Percentiles rank a stretch among this genome's conserved stretches.
These are phyloP conservation scores for Athalia circularis DNA, from an alignment of 2,888 invertebrate species.

Conservation along the genomic window DNA sequence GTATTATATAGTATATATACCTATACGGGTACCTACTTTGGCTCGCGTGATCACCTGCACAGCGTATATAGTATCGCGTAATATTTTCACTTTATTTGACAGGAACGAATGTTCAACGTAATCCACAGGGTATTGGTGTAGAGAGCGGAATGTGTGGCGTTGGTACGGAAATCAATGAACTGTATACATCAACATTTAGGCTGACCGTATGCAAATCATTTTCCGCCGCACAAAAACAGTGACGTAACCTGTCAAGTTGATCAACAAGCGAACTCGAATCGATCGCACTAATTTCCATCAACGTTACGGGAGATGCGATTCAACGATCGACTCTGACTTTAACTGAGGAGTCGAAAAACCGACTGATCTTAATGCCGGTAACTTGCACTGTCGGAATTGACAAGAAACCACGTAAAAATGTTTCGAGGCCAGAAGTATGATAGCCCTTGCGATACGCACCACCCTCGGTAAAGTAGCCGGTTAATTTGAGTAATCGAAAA, in stretches of 20 bases:
- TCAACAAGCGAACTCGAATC: no score
- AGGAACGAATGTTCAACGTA: neutral
- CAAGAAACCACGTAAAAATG: no score
- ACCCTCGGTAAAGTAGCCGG: neutral
- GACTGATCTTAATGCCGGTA: no score
- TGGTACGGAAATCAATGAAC: slow-evolving; percentile 4
- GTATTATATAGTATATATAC: neutral
- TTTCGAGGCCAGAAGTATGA: no score
- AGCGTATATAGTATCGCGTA: neutral
- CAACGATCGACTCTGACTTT: no score
- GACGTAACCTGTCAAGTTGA: no score
- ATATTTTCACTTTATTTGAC: slow-evolving; percentile 12
- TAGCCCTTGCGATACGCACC: neutral
- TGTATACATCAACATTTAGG: neutral
- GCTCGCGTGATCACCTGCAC: slow-evolving; percentile 17
- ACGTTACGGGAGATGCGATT: no score
- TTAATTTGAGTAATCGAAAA: slow-evolving; percentile 3
- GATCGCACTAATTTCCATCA: no score
- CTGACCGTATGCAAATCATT: neutral
- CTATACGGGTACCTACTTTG: slow-evolving; percentile 8
- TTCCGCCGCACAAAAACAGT: no score
- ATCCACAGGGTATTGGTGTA: neutral
- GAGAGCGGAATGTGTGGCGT: neutral
- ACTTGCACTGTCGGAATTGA: no score
- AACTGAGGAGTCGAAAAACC: no score